phyloP scores from a whole-genome alignment of 2,888 invertebrate species.

The Petrolisthes cinctipes region DNA sequence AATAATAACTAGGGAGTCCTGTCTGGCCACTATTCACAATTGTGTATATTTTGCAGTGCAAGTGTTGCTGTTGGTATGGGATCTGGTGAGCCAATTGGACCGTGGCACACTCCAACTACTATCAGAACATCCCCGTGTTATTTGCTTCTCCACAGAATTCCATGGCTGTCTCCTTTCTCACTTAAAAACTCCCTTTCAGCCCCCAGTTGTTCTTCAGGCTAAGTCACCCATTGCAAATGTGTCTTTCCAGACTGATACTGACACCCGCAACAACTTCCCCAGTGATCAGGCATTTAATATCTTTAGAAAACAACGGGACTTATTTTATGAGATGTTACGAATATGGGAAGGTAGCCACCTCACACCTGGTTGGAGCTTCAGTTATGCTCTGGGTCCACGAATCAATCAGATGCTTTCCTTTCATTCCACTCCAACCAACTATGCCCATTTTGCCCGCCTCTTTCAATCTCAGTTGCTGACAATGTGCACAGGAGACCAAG shows the following conservation, averaged over 20 bases:
- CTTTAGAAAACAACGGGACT: conserved; percentile 87
- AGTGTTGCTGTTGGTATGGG: conserved; percentile 76
- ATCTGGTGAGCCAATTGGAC: conserved; percentile 76
- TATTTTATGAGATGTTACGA: conserved; percentile 78
- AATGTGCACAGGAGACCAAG: conserved; percentile 50
- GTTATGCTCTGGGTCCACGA: conserved; percentile 70
- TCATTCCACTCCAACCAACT: conserved; percentile 78
- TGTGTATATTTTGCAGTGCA: conserved; percentile 82
- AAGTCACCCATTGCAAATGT: conserved; percentile 76
- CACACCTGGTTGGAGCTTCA: conserved; percentile 75
- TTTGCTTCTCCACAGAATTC: conserved; percentile 75
- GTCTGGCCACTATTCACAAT: conserved; percentile 73
- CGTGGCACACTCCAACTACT: conserved; percentile 78
- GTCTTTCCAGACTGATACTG: conserved; percentile 87
- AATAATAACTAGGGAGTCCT: conserved; percentile 9
- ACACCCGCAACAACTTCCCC: conserved; percentile 85
- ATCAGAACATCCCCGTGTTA: conserved; percentile 78
- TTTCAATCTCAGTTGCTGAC: conserved; percentile 76
- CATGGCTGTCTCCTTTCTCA: conserved; percentile 69
- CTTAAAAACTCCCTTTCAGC: conserved; percentile 67
- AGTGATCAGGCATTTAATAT: conserved; percentile 79
- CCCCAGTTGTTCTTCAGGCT: conserved; percentile 65
- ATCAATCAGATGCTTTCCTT: conserved; percentile 72
- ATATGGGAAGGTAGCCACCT: conserved; percentile 74
- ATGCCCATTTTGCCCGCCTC: conserved; percentile 83